Evolutionary conservation across 2,888 invertebrate genomes (phyloP), one percentile per base, ranked within the genome.

Genomic region (Chymomyza procnemis): DNA sequence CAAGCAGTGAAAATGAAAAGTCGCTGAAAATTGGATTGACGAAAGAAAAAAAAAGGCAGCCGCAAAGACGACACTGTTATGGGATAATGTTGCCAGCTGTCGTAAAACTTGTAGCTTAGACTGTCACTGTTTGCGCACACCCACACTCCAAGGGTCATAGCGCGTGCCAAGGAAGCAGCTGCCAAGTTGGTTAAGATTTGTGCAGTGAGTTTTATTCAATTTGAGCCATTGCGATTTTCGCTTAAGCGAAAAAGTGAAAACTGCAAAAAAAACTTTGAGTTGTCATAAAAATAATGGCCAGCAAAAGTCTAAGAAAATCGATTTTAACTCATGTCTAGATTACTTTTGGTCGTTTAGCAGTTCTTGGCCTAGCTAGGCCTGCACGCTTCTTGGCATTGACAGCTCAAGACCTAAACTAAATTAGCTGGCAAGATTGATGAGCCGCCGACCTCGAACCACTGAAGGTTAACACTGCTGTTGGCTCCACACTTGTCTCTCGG

Each of bases 321-420:
- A 26, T 26, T 3, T 2, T 4, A 26, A 5, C 3, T 8, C 4
- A 26, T 26, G 26, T 6, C 26, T 26, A 26, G 26, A 26, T 26
- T 26, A 41, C 12, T 12, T 41, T 41, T 41, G 9, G 34, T 12
- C 1, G 12, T n/a, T n/a, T n/a, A 41, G 34, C 34, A 12, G 12
- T 41, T 41, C 34, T 41, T 41, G 12, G 85, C 70, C 73, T 64
- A 72, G 71, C 62, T 70, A 69, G 66, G n/a, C n/a, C 58, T 78
- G 73, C 69, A 66, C 71, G 73, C 80, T 87, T 83, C 87, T 87
- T 82, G 80, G 85, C 83, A 83, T 87, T 83, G 82, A 62, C 69
- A 59, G 54, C 58, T n/a, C 74, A 66, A 30, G 64, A 34, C 26
- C 52, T 18, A 59, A 52, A 47, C 64, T 64, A 71, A 67, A 66